Conservation (phyloP, 2,888 invertebrate species). For the Sminthurinus aureus region DNA sequence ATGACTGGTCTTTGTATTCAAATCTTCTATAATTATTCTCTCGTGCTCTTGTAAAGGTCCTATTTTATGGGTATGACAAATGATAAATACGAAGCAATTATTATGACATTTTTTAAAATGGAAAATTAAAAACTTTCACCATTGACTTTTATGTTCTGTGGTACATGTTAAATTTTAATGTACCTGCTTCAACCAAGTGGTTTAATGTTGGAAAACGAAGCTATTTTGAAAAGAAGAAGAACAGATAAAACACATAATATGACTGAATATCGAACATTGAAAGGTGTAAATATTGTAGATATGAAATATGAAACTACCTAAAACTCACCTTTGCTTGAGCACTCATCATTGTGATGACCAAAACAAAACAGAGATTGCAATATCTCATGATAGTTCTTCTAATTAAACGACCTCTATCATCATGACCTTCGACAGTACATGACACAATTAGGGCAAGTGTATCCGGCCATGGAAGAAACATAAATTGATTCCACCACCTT, state of each 20-base stretch:
- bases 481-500: constrained; percentile 32
- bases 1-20: constrained; percentile 60
- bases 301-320: no score
- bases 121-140: background rate
- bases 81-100: background rate
- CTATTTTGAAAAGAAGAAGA: background rate
- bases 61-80: constrained; percentile 31
- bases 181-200: constrained; percentile 27
- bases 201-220: constrained; percentile 27
- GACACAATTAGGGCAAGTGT: constrained; percentile 5
- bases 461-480: constrained; percentile 43
- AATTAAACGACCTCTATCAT: constrained; percentile 28
- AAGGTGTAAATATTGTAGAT: no score
- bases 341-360: background rate
- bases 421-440: constrained; percentile 40
- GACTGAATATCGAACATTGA: no score
- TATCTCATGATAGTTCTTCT: constrained; percentile 29
- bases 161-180: background rate
- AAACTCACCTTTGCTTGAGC: no score
- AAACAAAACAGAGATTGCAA: constrained; percentile 25
- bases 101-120: background rate
- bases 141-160: background rate
- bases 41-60: constrained; percentile 63
- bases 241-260: no score
- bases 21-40: constrained; percentile 62